Evolutionary conservation across 2,797 vertebrate genomes (phyloP), one percentile per base, ranked within the genome.

Genomic region (Ceyx erithaca): DNA sequence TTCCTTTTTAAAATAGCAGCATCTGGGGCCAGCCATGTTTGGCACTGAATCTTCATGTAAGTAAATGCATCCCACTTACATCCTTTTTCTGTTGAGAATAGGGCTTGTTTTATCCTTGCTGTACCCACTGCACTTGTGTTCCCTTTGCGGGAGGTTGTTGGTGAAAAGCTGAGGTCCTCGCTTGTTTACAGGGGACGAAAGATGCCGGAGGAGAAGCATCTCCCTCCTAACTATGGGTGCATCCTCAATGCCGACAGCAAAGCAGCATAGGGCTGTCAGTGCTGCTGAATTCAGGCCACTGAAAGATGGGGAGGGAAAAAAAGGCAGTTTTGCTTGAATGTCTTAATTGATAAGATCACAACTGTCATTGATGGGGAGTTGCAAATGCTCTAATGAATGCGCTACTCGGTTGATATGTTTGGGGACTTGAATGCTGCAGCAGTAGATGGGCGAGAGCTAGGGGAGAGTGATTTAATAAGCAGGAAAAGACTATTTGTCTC

Each of bases 41-140:
- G 99, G 99, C 98, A 99, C 99, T 91, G 99, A 99, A 97, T 99
- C 99, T 92, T 99, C 99, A 98, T 98, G 99, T 99, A 99, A 99
- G 99, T 99, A 99, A 97, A 98, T 93, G 92, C 96, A 97, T 97
- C 96, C 86, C 68, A 78, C 93, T 97, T 94, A 3, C 85, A 83
- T 94, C 84, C 82, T 89, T 93, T 92, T 93, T 81, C 89, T 96
- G 8, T 89, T 90, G 88, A 85, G 95, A 91, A 71, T 61, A 85
- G 80, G 79, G 89, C 75, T 94, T 88, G 83, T 92, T 80, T 68
- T 62, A 66, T 89, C 92, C 80, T 84, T 8, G 49, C 89, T 77
- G 73, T 80, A 30, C 73, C 90, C 63, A n/a, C 77, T 3, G 33
- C 19, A 9, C 89, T 94, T 52, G 59, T 79, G 13, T 94, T 78